Evolutionary conservation across 2,888 invertebrate species (phyloP), one percentile per base, ranked within the genome.

Genomic region (Adelphocoris suturalis): DNA sequence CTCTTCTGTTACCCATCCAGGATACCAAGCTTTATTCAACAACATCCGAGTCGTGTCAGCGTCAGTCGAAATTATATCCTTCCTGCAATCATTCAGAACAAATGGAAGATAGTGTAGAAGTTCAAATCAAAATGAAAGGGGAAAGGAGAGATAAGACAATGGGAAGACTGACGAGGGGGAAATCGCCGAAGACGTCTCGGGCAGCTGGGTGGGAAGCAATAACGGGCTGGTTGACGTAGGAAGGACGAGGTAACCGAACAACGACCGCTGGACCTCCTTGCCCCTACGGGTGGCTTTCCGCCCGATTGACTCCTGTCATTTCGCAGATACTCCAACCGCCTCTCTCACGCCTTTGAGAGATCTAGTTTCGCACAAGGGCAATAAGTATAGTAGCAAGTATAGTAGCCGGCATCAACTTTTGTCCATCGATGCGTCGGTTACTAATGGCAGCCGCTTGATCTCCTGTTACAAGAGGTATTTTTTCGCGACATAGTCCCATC

Each of bases 291-390:
- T 12, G 13, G 9, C 68, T 23, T 68, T 68, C 68, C 68, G 13
- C 23, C 68, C 68, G 68, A 68, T 68, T 68, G 68, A 68, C 23
- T 68, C 68, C 68, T 0, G 68, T 68, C 68, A 68, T 68, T 68
- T 68, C 12, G 68, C 68, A 23, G 68, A 68, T 68, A 68, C 68
- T 23, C 23, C 68, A 68, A 68, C 68, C 68, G 4, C 57, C 57
- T 57, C 16, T 57, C 19, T n/a, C 19, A 19, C 16, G 19, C 61
- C 61, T 61, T 61, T 19, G 61, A n/a, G 16, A 7, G 37, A 37
- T 37, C 37, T 37, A 37, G 37, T 37, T 37, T 37, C 37, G 37
- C 37, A 7, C 37, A 37, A 37, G 37, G 37, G 37, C 37, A 37
- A 37, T 37, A 37, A 37, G 37, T 37, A 7, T 4, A 37, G 37